Evolutionary conservation across 1,140 invertebrate species (phyloP).

Genomic region (Polyergus mexicanus): DNA sequence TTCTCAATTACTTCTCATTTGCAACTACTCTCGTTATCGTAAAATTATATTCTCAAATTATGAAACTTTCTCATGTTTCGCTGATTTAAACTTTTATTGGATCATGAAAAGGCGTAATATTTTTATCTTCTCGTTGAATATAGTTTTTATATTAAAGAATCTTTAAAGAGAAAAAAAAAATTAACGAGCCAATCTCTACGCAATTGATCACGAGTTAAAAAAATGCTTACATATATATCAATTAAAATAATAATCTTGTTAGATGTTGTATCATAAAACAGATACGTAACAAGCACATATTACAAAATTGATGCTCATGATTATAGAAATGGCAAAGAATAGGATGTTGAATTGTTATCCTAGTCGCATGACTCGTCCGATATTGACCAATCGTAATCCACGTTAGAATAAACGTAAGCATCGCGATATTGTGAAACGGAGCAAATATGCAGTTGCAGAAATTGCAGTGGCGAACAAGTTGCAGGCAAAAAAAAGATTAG

Average conservation of each 20-base stretch:
- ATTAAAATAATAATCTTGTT: slow-evolving; percentile 40
- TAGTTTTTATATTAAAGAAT: not conserved
- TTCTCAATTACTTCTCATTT: not conserved
- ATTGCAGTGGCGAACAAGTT: slow-evolving; percentile 27
- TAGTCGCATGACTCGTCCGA: not conserved
- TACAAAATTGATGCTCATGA: slow-evolving; percentile 28
- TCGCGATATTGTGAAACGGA: slow-evolving; percentile 74
- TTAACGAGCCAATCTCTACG: slow-evolving; percentile 13
- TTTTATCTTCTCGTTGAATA: not conserved
- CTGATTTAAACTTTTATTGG: slow-evolving; percentile 6
- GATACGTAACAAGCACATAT: slow-evolving; percentile 8
- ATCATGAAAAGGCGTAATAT: not conserved
- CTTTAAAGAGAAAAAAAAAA: not conserved
- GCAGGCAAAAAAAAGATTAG: slow-evolving; percentile 3
- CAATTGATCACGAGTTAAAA: not conserved
- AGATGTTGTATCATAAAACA: not conserved
- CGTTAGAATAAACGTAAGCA: slow-evolving; percentile 66
- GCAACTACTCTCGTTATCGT: not conserved
- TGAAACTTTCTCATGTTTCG: not conserved
- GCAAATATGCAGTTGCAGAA: slow-evolving; percentile 46
- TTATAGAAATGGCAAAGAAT: slow-evolving; percentile 37
- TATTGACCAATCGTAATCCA: slow-evolving; percentile 70
- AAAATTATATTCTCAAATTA: too few relatives aligned
- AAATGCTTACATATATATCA: not conserved
- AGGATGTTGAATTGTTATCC: not conserved